Percentiles rank a stretch among this genome's conserved stretches.
phyloP scores from a whole-genome alignment of 2,888 invertebrate species.

The Erpobdella octoculata region DNA sequence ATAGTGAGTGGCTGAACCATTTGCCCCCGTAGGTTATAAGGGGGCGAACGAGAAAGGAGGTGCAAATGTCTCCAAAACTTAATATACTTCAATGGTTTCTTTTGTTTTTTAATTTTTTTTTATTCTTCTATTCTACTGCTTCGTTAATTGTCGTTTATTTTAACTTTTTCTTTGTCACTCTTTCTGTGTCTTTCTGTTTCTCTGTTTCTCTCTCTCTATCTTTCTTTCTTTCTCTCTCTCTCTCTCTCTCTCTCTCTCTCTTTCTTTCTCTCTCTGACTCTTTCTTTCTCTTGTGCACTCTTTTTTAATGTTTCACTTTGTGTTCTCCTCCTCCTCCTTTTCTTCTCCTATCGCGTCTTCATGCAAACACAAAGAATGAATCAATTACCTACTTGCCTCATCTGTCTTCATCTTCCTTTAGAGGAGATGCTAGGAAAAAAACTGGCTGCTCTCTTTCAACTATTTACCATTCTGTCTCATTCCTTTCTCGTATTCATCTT shows the following conservation, averaged over 20 bases:
- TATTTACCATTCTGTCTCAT: too few relatives aligned
- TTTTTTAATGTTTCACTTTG: conserved; percentile 24
- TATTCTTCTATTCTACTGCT: background rate
- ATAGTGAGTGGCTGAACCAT: too few relatives aligned
- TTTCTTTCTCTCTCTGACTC: conserved; percentile 7
- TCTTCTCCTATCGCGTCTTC: conserved; percentile 17
- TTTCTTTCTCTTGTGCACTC: conserved; percentile 24
- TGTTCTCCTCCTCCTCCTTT: conserved; percentile 16
- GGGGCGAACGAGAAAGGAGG: too few relatives aligned
- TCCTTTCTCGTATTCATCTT: too few relatives aligned
- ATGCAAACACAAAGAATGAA: background rate
- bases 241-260: conserved; percentile 5
- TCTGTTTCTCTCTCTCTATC: background rate
- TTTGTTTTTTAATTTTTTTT: background rate
- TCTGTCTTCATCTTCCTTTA: too few relatives aligned
- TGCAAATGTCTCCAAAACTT: too few relatives aligned
- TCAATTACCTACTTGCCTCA: too few relatives aligned
- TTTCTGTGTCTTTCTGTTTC: background rate
- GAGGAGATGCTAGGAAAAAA: too few relatives aligned
- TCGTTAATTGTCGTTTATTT: background rate
- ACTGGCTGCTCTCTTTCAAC: too few relatives aligned
- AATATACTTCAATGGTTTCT: background rate
- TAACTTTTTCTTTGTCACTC: background rate
- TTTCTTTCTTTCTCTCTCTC: background rate
- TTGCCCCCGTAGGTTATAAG: too few relatives aligned